Conservation (phyloP, 2,888 invertebrate genomes). For the Conchocele bisecta region DNA sequence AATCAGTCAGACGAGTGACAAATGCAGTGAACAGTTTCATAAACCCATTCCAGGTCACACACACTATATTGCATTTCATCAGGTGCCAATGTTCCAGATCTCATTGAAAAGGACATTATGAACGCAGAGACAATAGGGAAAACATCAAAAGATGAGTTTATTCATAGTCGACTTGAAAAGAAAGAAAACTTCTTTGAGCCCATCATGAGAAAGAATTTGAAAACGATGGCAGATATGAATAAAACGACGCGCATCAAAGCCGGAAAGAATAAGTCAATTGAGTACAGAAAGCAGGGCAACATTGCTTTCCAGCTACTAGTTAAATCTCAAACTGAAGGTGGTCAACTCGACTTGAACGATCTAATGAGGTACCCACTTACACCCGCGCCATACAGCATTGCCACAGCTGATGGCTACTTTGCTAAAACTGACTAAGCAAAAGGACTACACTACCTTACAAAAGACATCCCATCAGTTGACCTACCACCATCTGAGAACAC, state of each 20-base stretch:
- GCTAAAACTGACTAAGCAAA: constrained; percentile 33
- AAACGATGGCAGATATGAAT: background rate
- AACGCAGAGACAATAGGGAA: background rate
- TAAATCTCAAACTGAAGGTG: background rate
- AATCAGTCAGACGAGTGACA: background rate
- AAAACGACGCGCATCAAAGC: background rate
- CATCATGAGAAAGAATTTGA: background rate
- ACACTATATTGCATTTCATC: background rate
- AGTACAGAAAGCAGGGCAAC: constrained; percentile 5
- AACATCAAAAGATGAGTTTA: background rate
- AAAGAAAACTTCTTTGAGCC: constrained; percentile 4
- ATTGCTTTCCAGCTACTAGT: constrained; percentile 3
- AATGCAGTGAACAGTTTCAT: background rate
- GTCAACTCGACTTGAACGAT: background rate
- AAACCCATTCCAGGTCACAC: background rate
- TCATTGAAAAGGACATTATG: background rate
- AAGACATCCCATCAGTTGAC: background rate
- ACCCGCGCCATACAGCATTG: constrained; percentile 43
- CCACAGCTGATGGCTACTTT: constrained; percentile 30
- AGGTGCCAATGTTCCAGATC: background rate
- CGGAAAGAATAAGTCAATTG: background rate
- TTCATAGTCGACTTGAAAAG: background rate
- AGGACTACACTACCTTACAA: constrained; percentile 6
- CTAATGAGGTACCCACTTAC: constrained; percentile 46
- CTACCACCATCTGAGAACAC: no score